These are phyloP conservation scores for Glomeris marginata DNA, from an alignment of 2,888 invertebrate species.

Conservation along the genomic window DNA sequence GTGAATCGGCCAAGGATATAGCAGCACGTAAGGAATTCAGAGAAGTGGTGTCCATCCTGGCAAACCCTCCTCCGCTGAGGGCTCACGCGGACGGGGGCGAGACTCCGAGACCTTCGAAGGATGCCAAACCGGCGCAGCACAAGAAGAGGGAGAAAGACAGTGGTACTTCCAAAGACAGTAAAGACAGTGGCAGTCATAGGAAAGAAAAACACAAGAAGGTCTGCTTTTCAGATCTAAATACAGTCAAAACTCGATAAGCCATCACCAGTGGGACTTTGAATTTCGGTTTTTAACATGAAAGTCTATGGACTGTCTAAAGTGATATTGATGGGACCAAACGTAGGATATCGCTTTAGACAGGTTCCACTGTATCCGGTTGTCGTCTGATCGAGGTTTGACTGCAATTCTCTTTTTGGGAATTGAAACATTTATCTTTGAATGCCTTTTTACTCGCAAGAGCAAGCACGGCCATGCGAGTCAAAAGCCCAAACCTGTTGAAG, in stretches of 20 bases:
- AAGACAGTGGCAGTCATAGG: constrained; percentile 28
- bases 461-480: constrained; percentile 29
- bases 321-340: too few species aligned
- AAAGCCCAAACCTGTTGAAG: constrained; percentile 2
- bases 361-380: too few species aligned
- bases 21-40: constrained; percentile 68
- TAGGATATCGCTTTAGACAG: too few species aligned
- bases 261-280: too few species aligned
- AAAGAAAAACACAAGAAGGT: constrained; percentile 36
- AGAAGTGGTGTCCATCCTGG: constrained; percentile 66
- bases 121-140: constrained; percentile 24
- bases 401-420: not conserved
- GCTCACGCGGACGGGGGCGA: constrained; percentile 1
- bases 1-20: constrained; percentile 78
- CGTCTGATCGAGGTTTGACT: not conserved
- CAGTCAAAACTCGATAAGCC: too few species aligned
- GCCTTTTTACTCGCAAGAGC: constrained; percentile 12
- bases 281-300: too few species aligned
- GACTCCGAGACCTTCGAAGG: constrained; percentile 23
- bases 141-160: constrained; percentile 30
- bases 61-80: constrained; percentile 32
- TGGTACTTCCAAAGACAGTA: constrained; percentile 29
- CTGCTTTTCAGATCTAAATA: too few species aligned
- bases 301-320: too few species aligned
- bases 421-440: not conserved